Percentiles rank a stretch among this genome's conserved stretches.
These are phyloP conservation scores for Anoplophora glabripennis DNA, from an alignment of 1,140 invertebrate genomes.

Conservation along the genomic window DNA sequence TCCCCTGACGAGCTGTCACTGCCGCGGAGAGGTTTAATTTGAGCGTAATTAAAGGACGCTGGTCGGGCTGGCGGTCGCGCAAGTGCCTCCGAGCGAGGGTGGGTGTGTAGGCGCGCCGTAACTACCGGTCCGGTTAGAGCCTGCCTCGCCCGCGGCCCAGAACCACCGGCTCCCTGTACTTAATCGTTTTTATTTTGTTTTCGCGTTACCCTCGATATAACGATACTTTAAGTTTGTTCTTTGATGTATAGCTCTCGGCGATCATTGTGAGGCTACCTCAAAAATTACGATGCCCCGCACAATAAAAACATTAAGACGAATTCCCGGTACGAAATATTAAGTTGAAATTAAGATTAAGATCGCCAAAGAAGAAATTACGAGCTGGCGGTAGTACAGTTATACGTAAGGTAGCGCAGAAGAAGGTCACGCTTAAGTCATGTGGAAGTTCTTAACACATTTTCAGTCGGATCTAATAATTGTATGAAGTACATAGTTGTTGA, in stretches of 20 bases:
- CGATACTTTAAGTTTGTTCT: constrained; percentile 17
- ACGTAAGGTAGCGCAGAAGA: not conserved
- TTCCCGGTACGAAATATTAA: constrained; percentile 21
- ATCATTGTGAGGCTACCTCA: constrained; percentile 20
- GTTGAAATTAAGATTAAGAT: constrained; percentile 19
- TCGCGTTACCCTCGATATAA: constrained; percentile 13
- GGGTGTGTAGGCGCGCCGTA: constrained; percentile 21
- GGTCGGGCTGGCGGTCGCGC: not conserved
- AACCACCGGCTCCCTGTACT: constrained; percentile 21
- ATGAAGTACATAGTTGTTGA: no score
- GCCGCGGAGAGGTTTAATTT: constrained; percentile 3
- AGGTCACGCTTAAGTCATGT: no score
- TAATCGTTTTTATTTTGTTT: constrained; percentile 15
- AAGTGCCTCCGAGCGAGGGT: constrained; percentile 8
- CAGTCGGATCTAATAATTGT: no score
- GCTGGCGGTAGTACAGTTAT: not conserved
- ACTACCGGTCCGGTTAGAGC: constrained; percentile 20
- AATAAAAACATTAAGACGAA: constrained; percentile 11
- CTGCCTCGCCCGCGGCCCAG: constrained; percentile 9
- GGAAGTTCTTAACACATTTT: no score
- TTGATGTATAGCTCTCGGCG: constrained; percentile 17
- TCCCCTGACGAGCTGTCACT: not conserved
- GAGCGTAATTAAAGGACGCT: constrained; percentile 7
- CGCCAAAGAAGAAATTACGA: constrained; percentile 2
- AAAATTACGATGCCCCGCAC: constrained; percentile 19